phyloP scores from a whole-genome alignment of 2,888 invertebrate species.

The Nematopogon swammerdamellus region DNA sequence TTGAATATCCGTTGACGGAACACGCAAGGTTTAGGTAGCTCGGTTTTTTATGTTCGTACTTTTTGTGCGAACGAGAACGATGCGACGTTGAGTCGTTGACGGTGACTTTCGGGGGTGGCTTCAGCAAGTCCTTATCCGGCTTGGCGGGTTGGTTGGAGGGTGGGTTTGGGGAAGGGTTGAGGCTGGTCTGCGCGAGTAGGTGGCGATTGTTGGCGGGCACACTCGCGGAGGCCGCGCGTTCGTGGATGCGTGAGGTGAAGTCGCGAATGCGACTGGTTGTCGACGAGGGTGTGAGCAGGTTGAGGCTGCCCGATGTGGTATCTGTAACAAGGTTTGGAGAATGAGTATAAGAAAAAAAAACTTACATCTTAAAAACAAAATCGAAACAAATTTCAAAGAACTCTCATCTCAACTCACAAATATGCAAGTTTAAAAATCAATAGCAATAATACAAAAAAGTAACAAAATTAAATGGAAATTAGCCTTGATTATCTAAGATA shows the following conservation, averaged over 20 bases:
- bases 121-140: slow-evolving; percentile 35
- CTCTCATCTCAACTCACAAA: no score
- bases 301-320: slow-evolving; percentile 61
- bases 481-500: no score
- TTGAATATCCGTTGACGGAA: slow-evolving; percentile 87
- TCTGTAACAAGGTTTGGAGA: no score
- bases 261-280: slow-evolving; percentile 54
- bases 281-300: slow-evolving; percentile 60
- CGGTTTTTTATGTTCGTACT: slow-evolving; percentile 66
- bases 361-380: no score
- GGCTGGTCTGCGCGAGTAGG: slow-evolving; percentile 14
- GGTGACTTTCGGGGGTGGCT: slow-evolving; percentile 41
- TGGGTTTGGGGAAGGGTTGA: slow-evolving; percentile 21
- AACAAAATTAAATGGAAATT: no score
- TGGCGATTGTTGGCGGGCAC: slow-evolving; percentile 21
- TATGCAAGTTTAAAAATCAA: no score
- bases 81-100: slow-evolving; percentile 32
- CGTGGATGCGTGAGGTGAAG: slow-evolving; percentile 59
- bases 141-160: slow-evolving; percentile 18
- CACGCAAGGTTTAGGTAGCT: slow-evolving; percentile 87
- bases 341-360: no score
- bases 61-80: slow-evolving; percentile 36
- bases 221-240: slow-evolving; percentile 36
- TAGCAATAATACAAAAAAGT: no score
- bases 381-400: no score